phyloP scores from a whole-genome alignment of 2,888 invertebrate species.

The Drosophila eohydei region DNA sequence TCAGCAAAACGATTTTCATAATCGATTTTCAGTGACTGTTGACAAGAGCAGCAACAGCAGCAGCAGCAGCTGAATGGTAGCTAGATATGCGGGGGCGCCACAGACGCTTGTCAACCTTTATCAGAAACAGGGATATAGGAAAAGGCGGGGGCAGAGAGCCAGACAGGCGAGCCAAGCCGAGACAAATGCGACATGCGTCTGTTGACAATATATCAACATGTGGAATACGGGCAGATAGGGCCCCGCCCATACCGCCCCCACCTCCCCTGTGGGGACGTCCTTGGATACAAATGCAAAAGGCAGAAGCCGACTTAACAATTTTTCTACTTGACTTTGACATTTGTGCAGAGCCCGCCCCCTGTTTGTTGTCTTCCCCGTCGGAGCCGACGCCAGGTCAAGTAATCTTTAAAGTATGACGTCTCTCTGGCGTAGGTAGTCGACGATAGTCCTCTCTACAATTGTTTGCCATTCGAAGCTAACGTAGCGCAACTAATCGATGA shows the following conservation, averaged over 20 bases:
- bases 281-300: slow-evolving; percentile 60
- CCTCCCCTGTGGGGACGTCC: not conserved
- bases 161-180: slow-evolving; percentile 62
- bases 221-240: slow-evolving; percentile 47
- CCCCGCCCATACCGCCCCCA: not conserved
- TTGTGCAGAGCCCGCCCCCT: slow-evolving; percentile 18
- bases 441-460: slow-evolving; percentile 13
- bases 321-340: slow-evolving; percentile 75
- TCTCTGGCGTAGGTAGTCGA: not conserved
- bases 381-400: slow-evolving; percentile 53
- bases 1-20: slow-evolving; percentile 79
- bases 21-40: slow-evolving; percentile 77
- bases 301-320: slow-evolving; percentile 57
- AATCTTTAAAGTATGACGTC: slow-evolving; percentile 44
- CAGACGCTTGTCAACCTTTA: slow-evolving; percentile 74
- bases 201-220: slow-evolving; percentile 83
- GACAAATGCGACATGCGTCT: slow-evolving; percentile 82
- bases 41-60: slow-evolving; percentile 51
- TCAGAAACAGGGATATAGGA: slow-evolving; percentile 59
- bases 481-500: slow-evolving; percentile 67
- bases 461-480: slow-evolving; percentile 42
- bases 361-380: slow-evolving; percentile 15
- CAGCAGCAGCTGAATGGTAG: slow-evolving; percentile 9
- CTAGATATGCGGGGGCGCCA: slow-evolving; percentile 16
- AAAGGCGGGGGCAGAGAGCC: not conserved